Evolutionary conservation across 2,113 vertebrate genomes (phyloP), one percentile per base, ranked within the genome.

Genomic region (Taxidea taxus): DNA sequence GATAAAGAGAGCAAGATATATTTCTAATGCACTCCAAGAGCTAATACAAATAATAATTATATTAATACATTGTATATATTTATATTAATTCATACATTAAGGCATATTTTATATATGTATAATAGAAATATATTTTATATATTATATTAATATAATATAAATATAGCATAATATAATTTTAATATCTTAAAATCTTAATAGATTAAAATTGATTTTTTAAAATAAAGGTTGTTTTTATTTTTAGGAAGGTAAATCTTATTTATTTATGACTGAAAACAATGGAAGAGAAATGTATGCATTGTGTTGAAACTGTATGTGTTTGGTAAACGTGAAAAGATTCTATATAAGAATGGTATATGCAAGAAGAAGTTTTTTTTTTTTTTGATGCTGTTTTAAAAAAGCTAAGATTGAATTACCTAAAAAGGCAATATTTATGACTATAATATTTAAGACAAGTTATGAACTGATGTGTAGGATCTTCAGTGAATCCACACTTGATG

Each of bases 121-220:
- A 15, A 31, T 64, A 62, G 29, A 62, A 31, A 34, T 64, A 31
- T 31, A 64, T 64, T 62, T 62, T 7, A 64, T 34, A 34, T 64
- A 64, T 64, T 64, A 64, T 64, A 64, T 64, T 15, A 64, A 16
- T 64, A 64, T 62, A 6, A 62, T 62, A 64, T 15, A 64, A 34
- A 64, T 64, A 34, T 15, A 64, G 29, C 62, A 64, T 64, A 64
- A 93, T 70, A 60, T 58, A 56, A 82, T 81, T 74, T 58, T 74
- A 93, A 70, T 75, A 42, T 82, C 78, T 66, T 91, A 83, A 92
- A 72, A 60, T 87, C 21, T 60, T 81, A 75, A 92, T 70, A 92
- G 3, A 7, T 89, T 92, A 82, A 25, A 16, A 93, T 44, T 87
- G 10, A 29, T 39, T 88, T 92, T 88, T 66, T 39, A 85, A 93